These are phyloP conservation scores for Rhadinocentrus ornatus DNA, from an alignment of 2,797 vertebrate genomes.

Conservation along the genomic window DNA sequence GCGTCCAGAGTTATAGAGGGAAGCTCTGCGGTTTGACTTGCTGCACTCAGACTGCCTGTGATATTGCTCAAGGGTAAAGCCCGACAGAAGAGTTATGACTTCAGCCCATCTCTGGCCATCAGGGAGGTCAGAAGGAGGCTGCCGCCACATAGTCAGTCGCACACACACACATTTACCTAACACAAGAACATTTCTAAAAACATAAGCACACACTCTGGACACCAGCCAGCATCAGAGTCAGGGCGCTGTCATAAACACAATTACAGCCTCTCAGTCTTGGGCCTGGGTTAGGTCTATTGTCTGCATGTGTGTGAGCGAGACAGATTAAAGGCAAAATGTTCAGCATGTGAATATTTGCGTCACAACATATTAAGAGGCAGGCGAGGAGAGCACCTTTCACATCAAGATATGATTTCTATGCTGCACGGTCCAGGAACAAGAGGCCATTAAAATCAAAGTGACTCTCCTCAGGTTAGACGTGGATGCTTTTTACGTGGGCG, in stretches of 20 bases:
- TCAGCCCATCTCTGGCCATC: conserved; percentile 73
- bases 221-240: conserved; percentile 57
- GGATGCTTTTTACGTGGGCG: conserved; percentile 71
- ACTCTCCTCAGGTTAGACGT: conserved; percentile 73
- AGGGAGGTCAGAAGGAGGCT: conserved; percentile 73
- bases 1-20: conserved; percentile 45
- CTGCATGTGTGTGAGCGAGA: conserved; percentile 16
- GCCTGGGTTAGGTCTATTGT: conserved; percentile 35
- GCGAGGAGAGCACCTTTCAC: conserved; percentile 70
- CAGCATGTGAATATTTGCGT: conserved; percentile 50
- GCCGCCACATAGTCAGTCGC: conserved; percentile 48
- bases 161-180: conserved; percentile 22
- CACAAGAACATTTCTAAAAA: conserved; percentile 4
- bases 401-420: conserved; percentile 68
- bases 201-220: conserved; percentile 56
- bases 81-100: conserved; percentile 80
- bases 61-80: conserved; percentile 82
- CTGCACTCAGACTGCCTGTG: conserved; percentile 69
- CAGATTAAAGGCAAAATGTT: conserved; percentile 9
- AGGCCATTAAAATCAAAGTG: conserved; percentile 84
- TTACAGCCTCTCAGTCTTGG: conserved; percentile 65
- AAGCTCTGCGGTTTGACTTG: conserved; percentile 65
- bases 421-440: conserved; percentile 59
- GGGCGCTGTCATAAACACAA: conserved; percentile 74
- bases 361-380: conserved; percentile 67